A percentile compares a stretch with the other conserved stretches of the same genome.
phyloP scores from a whole-genome alignment of 2,797 vertebrate species.

The Tragelaphus oryx region DNA sequence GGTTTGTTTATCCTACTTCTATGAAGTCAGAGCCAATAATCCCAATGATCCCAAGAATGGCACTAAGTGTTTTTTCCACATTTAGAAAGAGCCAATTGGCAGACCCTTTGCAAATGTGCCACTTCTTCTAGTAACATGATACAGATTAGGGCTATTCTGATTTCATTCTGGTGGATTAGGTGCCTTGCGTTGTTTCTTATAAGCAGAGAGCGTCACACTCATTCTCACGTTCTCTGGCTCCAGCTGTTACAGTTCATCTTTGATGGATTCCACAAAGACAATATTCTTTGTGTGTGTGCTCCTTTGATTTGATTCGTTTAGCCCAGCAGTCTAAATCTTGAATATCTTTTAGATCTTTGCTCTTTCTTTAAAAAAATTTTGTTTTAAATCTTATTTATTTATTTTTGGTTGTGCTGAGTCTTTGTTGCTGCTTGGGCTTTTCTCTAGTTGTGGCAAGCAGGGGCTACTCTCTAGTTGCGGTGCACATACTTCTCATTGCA shows the following conservation, averaged over 20 bases:
- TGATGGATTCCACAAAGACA: background rate
- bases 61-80: constrained; percentile 30
- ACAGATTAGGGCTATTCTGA: background rate
- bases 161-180: background rate
- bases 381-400: background rate
- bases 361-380: background rate
- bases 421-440: background rate
- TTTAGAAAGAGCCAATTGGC: constrained; percentile 38
- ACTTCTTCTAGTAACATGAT: background rate
- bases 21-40: constrained; percentile 33
- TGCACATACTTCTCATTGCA: background rate
- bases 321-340: background rate
- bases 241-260: background rate
- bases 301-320: background rate
- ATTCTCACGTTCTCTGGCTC: constrained; percentile 8
- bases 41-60: constrained; percentile 36
- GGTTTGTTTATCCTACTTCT: constrained; percentile 3
- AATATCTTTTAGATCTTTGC: background rate
- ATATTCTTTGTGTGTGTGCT: background rate
- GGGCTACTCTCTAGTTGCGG: background rate
- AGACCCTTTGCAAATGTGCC: background rate
- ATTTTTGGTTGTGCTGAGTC: background rate
- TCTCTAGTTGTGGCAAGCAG: background rate
- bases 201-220: constrained; percentile 35
- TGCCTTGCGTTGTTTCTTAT: constrained; percentile 15